phyloP scores from a whole-genome alignment of 1,140 invertebrate genomes.

The Diabrotica virgifera region DNA sequence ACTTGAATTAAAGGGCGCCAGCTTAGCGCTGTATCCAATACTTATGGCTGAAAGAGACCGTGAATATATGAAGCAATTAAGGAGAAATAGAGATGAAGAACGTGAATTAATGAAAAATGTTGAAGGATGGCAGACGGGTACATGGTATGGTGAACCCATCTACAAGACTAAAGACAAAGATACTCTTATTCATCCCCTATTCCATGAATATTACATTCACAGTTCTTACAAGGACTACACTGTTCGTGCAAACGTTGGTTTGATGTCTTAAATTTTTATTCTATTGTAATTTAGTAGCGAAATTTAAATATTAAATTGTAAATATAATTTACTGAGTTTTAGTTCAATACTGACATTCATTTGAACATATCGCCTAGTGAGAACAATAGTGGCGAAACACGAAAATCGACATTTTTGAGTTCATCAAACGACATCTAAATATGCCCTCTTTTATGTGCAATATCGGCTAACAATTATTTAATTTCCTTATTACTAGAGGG shows the following conservation, averaged over 20 bases:
- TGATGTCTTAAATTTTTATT: slow-evolving; percentile 51
- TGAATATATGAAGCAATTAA: slow-evolving; percentile 75
- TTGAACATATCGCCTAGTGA: too few species aligned
- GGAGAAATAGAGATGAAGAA: slow-evolving; percentile 80
- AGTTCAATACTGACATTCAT: too few species aligned
- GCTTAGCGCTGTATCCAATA: slow-evolving; percentile 71
- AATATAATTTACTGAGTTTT: background rate
- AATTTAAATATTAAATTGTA: slow-evolving; percentile 9
- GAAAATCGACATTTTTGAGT: too few species aligned
- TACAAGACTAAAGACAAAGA: slow-evolving; percentile 55
- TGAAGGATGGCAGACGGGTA: slow-evolving; percentile 85
- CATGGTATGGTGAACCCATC: slow-evolving; percentile 77
- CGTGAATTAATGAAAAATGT: slow-evolving; percentile 83
- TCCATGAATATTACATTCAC: slow-evolving; percentile 72
- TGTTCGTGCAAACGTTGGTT: slow-evolving; percentile 53
- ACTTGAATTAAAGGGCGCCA: slow-evolving; percentile 71
- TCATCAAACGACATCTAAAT: too few species aligned
- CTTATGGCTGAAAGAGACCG: slow-evolving; percentile 79
- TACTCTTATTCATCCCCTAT: slow-evolving; percentile 59
- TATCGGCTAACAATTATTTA: too few species aligned
- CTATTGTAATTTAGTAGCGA: background rate
- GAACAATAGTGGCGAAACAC: too few species aligned
- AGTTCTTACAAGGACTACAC: slow-evolving; percentile 52
- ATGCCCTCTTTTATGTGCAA: too few species aligned
- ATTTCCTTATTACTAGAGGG: too few species aligned